phyloP scores from a whole-genome alignment of 1,140 invertebrate species.

The Andrena cerasifolii region DNA sequence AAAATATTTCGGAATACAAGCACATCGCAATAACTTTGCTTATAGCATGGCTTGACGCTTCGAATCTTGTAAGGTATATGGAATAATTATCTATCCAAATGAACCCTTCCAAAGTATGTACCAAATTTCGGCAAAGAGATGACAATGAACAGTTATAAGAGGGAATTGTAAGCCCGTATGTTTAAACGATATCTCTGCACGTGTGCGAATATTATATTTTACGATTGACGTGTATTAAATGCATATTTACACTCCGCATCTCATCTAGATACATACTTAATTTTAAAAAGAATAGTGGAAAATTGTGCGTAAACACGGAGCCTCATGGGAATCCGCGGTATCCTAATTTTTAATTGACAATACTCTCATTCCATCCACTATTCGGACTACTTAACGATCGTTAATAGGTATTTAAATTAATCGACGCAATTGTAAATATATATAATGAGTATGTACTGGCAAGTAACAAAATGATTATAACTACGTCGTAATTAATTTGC shows the following conservation, averaged over 20 bases:
- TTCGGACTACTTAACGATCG: slow-evolving; percentile 54
- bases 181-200: slow-evolving; percentile 5
- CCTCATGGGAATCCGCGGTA: slow-evolving; percentile 31
- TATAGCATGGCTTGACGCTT: slow-evolving; percentile 53
- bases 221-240: not conserved
- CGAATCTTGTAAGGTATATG: slow-evolving; percentile 34
- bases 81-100: slow-evolving; percentile 42
- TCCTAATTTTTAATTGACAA: slow-evolving; percentile 70
- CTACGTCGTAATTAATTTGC: slow-evolving; percentile 19
- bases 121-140: not conserved
- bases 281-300: slow-evolving; percentile 45
- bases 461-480: slow-evolving; percentile 3
- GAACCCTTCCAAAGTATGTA: slow-evolving; percentile 26
- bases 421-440: slow-evolving; percentile 49
- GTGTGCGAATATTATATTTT: slow-evolving; percentile 14
- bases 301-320: slow-evolving; percentile 19
- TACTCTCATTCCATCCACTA: slow-evolving; percentile 70
- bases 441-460: slow-evolving; percentile 34
- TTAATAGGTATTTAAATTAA: slow-evolving; percentile 49
- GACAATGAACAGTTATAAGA: not conserved
- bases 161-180: not conserved
- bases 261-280: not conserved
- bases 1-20: slow-evolving; percentile 44
- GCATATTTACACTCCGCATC: not conserved
- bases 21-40: slow-evolving; percentile 55